Conservation (phyloP, 2,113 vertebrate species). For the Scartelaos histophorus region DNA sequence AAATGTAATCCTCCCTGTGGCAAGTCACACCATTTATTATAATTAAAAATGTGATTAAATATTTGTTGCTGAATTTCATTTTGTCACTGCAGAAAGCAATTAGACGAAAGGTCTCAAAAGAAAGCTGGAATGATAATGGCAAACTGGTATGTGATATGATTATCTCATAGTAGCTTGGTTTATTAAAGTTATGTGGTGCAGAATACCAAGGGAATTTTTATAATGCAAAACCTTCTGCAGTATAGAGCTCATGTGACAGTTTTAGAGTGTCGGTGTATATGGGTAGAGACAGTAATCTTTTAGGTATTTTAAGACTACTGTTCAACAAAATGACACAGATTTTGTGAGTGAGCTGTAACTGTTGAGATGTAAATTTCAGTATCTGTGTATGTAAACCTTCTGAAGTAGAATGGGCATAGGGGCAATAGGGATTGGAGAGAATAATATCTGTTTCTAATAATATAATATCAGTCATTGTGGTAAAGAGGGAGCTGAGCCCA, state of each 20-base stretch:
- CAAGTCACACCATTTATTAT: constrained; percentile 45
- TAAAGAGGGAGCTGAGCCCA: too few species aligned
- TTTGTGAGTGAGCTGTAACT: too few species aligned
- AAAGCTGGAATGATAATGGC: constrained; percentile 29
- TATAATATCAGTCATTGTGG: too few species aligned
- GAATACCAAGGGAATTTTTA: background rate
- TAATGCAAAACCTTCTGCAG: background rate
- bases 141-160: constrained; percentile 6
- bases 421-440: too few species aligned
- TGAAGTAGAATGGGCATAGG: too few species aligned
- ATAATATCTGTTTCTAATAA: too few species aligned
- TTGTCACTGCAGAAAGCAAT: constrained; percentile 29
- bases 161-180: background rate
- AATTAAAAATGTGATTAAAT: constrained; percentile 50
- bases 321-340: too few species aligned
- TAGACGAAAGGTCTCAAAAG: constrained; percentile 24
- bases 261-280: too few species aligned
- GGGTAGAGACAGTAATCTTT: too few species aligned
- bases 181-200: background rate
- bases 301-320: too few species aligned
- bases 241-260: background rate
- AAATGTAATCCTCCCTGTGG: constrained; percentile 48
- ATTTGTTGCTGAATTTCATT: constrained; percentile 42
- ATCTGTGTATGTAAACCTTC: too few species aligned
- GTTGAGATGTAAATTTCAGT: too few species aligned